Evolutionary conservation across 2,888 invertebrate genomes (phyloP).

Genomic region (Exocentrus adspersus): DNA sequence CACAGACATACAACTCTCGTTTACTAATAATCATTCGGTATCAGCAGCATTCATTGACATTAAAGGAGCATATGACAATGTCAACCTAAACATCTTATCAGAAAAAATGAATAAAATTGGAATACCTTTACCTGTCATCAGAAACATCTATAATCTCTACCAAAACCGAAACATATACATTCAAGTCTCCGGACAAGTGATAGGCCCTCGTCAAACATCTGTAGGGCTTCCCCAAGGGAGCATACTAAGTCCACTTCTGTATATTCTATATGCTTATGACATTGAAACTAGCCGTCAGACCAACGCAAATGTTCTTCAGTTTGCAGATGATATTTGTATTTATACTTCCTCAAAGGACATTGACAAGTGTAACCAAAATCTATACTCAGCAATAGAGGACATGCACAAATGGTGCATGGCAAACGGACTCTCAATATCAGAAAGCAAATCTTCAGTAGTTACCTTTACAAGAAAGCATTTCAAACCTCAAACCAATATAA

Average conservation of each 20-base stretch:
- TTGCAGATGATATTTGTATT: background rate
- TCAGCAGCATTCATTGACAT: constrained; percentile 2
- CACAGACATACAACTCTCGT: background rate
- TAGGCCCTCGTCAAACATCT: background rate
- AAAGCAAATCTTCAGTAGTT: no score
- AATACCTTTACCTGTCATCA: background rate
- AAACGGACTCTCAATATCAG: background rate
- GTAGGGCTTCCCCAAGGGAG: background rate
- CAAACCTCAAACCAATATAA: background rate
- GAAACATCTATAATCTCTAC: no score
- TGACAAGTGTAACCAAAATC: background rate
- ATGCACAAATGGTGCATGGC: background rate
- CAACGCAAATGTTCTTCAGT: background rate
- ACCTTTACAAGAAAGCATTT: no score
- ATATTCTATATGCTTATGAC: background rate
- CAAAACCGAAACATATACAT: background rate
- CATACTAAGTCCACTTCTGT: background rate
- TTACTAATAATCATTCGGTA: background rate
- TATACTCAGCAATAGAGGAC: background rate
- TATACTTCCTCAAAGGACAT: background rate
- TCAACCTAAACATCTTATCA: background rate
- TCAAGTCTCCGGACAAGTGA: background rate
- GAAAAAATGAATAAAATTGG: background rate
- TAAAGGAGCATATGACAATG: background rate
- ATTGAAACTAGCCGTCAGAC: background rate